Evolutionary conservation across 2,888 invertebrate genomes (phyloP).

Genomic region (Leptarthrus brevirostris): DNA sequence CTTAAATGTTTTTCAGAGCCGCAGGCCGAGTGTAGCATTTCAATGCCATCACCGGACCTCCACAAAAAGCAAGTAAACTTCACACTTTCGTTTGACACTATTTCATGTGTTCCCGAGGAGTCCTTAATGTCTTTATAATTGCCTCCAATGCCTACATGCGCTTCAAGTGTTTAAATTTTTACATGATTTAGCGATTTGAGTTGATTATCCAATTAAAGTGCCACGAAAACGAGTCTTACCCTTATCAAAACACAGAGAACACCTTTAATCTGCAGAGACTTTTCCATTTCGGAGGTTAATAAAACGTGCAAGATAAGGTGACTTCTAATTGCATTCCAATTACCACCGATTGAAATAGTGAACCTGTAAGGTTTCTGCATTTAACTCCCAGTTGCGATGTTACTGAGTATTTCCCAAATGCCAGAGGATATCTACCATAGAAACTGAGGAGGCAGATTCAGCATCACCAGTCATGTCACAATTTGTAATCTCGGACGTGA

Average conservation of each 20-base stretch:
- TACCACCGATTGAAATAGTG: slow-evolving; percentile 10
- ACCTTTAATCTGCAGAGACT: slow-evolving; percentile 6
- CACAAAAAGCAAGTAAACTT: background rate
- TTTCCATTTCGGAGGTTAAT: slow-evolving; percentile 10
- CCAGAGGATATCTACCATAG: background rate
- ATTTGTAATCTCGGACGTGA: slow-evolving; percentile 53
- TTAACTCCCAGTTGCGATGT: slow-evolving; percentile 3
- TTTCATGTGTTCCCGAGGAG: background rate
- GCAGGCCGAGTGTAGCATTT: background rate
- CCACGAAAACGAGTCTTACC: background rate
- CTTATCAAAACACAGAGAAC: background rate
- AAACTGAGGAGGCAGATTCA: background rate
- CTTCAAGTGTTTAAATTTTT: slow-evolving; percentile 11
- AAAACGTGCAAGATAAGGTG: slow-evolving; percentile 23
- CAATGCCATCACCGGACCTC: background rate
- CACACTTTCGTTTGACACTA: background rate
- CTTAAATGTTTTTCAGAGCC: background rate
- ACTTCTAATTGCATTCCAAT: slow-evolving; percentile 33
- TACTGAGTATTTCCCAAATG: background rate
- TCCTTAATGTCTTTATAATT: slow-evolving; percentile 40
- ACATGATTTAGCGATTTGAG: slow-evolving; percentile 32
- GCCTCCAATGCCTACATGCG: background rate
- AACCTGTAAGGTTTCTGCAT: slow-evolving; percentile 19
- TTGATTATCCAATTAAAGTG: slow-evolving; percentile 27
- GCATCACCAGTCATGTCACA: slow-evolving; percentile 40